Conservation (phyloP, 2,888 invertebrate genomes). For the Cephonodes hylas region DNA sequence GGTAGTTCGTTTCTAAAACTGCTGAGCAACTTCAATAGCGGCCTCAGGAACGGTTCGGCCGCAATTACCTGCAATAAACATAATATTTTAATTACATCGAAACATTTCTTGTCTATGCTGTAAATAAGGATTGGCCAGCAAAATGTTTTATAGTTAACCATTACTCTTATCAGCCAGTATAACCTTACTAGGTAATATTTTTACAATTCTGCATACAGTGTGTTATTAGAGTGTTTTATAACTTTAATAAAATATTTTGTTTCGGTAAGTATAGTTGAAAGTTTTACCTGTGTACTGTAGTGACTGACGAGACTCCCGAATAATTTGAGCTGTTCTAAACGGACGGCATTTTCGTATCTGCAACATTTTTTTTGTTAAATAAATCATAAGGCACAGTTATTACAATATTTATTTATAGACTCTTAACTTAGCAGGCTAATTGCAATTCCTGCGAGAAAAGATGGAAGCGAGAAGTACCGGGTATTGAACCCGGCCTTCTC, state of each 20-base stretch:
- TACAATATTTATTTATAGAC: too few relatives aligned
- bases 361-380: constrained; percentile 34
- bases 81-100: not conserved
- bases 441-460: too few relatives aligned
- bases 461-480: too few relatives aligned
- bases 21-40: constrained; percentile 90
- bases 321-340: constrained; percentile 92
- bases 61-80: constrained; percentile 86
- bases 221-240: too few relatives aligned
- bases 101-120: not conserved
- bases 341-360: constrained; percentile 90
- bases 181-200: too few relatives aligned
- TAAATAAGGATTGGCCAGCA: too few relatives aligned
- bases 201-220: too few relatives aligned
- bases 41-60: constrained; percentile 94
- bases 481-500: too few relatives aligned
- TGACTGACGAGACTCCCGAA: constrained; percentile 92
- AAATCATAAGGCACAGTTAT: not conserved
- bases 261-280: not conserved
- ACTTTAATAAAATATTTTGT: not conserved
- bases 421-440: too few relatives aligned
- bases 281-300: constrained; percentile 82
- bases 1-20: constrained; percentile 89
- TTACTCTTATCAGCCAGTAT: too few relatives aligned
- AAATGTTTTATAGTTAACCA: too few relatives aligned